phyloP scores from a whole-genome alignment of 2,888 invertebrate genomes.

The Callosobruchus maculatus region DNA sequence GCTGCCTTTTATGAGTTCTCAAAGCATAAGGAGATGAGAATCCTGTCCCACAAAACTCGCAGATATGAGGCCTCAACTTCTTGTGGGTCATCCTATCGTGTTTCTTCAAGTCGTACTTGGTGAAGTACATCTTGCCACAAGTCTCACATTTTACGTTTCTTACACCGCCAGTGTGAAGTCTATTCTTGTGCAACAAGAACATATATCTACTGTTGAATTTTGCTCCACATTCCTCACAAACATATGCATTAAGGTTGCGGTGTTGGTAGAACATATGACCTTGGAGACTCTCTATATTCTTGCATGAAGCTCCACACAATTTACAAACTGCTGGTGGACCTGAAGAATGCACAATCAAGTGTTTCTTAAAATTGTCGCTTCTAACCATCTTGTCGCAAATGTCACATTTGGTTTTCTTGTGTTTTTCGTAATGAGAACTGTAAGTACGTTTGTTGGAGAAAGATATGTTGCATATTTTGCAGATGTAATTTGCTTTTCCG shows the following conservation, averaged over 20 bases:
- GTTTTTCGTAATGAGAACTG: conserved; percentile 26
- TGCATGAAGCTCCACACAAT: conserved; percentile 36
- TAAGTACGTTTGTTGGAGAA: conserved; percentile 8
- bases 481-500: neutral
- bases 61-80: conserved; percentile 26
- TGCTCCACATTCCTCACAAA: conserved; percentile 38
- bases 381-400: conserved; percentile 31
- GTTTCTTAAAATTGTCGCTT: too few relatives aligned
- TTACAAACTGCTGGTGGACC: conserved; percentile 32
- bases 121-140: conserved; percentile 31
- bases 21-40: conserved; percentile 30
- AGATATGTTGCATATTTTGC: neutral
- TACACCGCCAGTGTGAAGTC: conserved; percentile 35
- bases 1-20: conserved; percentile 31
- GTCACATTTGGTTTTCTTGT: conserved; percentile 32
- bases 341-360: too few relatives aligned
- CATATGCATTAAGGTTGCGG: conserved; percentile 27
- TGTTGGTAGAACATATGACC: conserved; percentile 41
- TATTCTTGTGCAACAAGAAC: conserved; percentile 35
- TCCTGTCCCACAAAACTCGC: conserved; percentile 30
- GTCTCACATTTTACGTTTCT: conserved; percentile 32
- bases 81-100: conserved; percentile 31
- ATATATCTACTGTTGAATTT: conserved; percentile 35
- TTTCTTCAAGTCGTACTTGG: conserved; percentile 25
- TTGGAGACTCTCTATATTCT: conserved; percentile 38